Base-by-base conservation (phyloP, 2,113 vertebrate species). In the Thymallus thymallus region DNA sequence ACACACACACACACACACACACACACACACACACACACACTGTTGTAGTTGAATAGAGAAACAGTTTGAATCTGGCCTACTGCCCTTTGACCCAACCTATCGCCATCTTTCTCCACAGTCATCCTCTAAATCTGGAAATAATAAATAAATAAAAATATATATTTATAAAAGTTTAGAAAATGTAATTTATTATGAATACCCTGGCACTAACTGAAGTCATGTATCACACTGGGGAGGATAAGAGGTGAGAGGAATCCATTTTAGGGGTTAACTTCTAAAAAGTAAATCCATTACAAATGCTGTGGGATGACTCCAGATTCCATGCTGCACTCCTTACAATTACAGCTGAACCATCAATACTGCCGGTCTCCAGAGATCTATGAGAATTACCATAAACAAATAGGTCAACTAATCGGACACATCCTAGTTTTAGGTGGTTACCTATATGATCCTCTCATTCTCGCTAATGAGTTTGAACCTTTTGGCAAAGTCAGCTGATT, bases 341-440 rank as follows among this genome's bases (percentile, higher is more conserved):
- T 88, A 88, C 85, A 55, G 86, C 85, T 88, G 81, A 90, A 68
- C 69, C 82, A 67, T 87, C 86, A 85, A 81, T 86, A 87, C 85
- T 66, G 83, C 80, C 69, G 23, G 63, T 79, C 85, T 77, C 80
- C 73, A 58, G 84, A 87, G 85, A 86, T 88, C 80, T 66, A 82
- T 86, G 58, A 73, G 74, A 84, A 89, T 88, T 90, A 88, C 71
- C 90, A 87, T 89, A 84, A 88, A 67, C 85, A 88, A 89, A 88
- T 82, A 86, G 86, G 84, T 84, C 85, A 84, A 86, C 85, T 51
- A 88, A 85, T 80, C 67, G 76, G 87, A 88, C 75, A 78, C 88
- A 75, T 74, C 69, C 76, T 29, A 73, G 58, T 16, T 61, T 55
- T 79, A 73, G 64, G 73, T 68, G 70, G 74, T 76, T 73, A n/a